phyloP scores from a whole-genome alignment of 1,140 invertebrate genomes.

The Ooceraea biroi region DNA sequence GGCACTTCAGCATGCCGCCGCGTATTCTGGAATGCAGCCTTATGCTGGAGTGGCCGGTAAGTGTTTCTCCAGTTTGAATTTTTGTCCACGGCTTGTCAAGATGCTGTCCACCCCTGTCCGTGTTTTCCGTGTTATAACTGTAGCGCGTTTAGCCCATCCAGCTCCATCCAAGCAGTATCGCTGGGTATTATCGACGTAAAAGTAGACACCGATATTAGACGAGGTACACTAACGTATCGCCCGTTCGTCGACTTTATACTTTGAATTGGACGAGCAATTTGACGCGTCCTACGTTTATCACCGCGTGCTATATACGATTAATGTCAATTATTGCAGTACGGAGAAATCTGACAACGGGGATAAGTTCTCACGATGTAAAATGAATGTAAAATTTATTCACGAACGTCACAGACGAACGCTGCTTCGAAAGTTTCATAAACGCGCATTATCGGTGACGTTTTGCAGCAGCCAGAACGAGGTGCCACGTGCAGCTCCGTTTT shows the following conservation, averaged over 20 bases:
- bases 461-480: neutral
- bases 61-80: constrained; percentile 83
- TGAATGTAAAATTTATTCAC: neutral
- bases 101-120: constrained; percentile 62
- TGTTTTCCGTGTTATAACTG: constrained; percentile 47
- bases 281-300: neutral
- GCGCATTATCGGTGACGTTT: constrained; percentile 11
- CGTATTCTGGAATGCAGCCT: constrained; percentile 95
- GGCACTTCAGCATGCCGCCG: constrained; percentile 92
- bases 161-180: constrained; percentile 26
- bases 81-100: constrained; percentile 68
- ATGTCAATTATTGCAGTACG: neutral
- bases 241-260: neutral
- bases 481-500: constrained; percentile 13
- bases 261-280: constrained; percentile 15
- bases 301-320: neutral
- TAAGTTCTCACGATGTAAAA: neutral
- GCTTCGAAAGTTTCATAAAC: neutral
- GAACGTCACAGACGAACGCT: neutral
- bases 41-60: constrained; percentile 96
- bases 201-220: constrained; percentile 1
- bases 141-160: constrained; percentile 46
- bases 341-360: neutral
- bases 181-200: constrained; percentile 42
- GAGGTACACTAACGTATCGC: neutral